Base-by-base conservation (phyloP, 2,888 invertebrate genomes). In the Euplagia quadripunctaria region DNA sequence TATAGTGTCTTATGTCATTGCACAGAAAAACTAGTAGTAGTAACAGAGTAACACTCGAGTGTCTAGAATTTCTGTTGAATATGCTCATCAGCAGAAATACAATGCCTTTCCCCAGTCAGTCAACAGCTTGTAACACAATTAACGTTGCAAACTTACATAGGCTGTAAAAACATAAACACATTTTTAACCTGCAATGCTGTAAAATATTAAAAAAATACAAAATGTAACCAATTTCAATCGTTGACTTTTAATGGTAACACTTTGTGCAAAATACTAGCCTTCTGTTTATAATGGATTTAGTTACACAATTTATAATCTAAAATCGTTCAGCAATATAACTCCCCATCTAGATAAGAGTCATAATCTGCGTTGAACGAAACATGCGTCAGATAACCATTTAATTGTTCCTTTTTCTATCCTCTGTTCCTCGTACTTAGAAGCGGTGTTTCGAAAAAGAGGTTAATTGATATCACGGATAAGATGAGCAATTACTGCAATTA, bases 401-500 rank as follows among this genome's bases (percentile, higher is more conserved):
- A 77, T 73, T 73, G 58, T 51, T 63, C 9, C 46, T 72, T 73
- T 78, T 74, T 71, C 72, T 9, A 73, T 74, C 68, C 43, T 68
- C 63, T n/a, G 14, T 41, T 69, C 61, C 41, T 73, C 31, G 67
- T 68, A 72, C 64, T 41, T 58, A 9, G 76, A 75, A 75, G 67
- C 64, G 66, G 52, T 69, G 76, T 77, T 77, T 71, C 63, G 73
- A 82, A 76, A 76, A 79, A 76, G 76, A 80, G 82, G 80, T 78
- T 66, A 74, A 70, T 70, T 80, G 70, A 64, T 74, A 78, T 79
- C 70, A 77, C 58, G 42, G 72, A 79, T 76, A 67, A 75, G 73
- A 75, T 66, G 67, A 78, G 75, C 78, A 82, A 86, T 87, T 78
- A 77, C 74, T 67, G 84, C 68, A 84, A 87, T 87, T 86, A 87